Evolutionary conservation across 2,888 invertebrate genomes (phyloP).

Genomic region (Acanthosepion esculentum): DNA sequence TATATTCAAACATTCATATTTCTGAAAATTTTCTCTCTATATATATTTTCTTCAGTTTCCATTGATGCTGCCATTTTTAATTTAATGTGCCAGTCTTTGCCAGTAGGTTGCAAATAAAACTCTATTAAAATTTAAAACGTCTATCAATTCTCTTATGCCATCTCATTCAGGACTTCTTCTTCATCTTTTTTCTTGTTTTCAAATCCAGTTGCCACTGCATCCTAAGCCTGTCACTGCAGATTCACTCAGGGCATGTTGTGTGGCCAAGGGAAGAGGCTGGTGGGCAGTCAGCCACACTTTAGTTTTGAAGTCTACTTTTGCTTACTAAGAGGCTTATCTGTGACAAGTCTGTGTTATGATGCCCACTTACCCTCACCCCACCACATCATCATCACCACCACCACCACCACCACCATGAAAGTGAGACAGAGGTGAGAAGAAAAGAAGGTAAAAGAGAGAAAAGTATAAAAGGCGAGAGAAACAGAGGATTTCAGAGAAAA

Average conservation of each 20-base stretch:
- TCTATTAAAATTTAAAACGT: neutral
- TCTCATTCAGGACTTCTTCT: neutral
- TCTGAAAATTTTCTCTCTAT: neutral
- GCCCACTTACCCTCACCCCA: neutral
- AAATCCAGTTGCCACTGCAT: constrained; percentile 2
- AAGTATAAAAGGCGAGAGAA: neutral
- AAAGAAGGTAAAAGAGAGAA: neutral
- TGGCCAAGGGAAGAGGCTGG: neutral
- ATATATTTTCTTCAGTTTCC: neutral
- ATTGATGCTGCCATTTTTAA: neutral
- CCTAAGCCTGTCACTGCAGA: constrained; percentile 22
- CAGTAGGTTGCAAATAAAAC: neutral
- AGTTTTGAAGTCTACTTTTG: constrained; percentile 33
- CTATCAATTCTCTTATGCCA: neutral
- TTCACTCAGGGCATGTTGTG: neutral
- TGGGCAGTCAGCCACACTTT: neutral
- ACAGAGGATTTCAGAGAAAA: neutral
- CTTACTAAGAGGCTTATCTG: constrained; percentile 33
- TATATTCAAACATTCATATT: neutral
- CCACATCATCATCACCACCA: neutral
- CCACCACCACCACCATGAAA: neutral
- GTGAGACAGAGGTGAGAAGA: neutral
- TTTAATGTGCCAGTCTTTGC: neutral
- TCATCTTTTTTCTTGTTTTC: neutral
- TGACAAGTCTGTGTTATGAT: constrained; percentile 22